These are phyloP conservation scores for Cactoblastis cactorum DNA, from an alignment of 2,888 invertebrate species.

Conservation along the genomic window DNA sequence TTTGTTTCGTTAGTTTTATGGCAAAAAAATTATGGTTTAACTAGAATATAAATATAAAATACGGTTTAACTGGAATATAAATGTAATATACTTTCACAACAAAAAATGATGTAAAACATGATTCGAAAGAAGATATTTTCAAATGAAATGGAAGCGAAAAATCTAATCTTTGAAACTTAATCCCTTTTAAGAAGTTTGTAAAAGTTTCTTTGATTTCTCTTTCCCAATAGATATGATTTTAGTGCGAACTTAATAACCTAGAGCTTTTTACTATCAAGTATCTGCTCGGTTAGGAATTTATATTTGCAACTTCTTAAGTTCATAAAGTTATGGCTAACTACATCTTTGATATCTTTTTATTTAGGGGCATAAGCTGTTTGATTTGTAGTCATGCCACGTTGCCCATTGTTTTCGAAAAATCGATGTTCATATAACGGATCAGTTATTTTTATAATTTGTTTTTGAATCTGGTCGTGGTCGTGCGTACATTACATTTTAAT, in stretches of 20 bases:
- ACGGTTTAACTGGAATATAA: no score
- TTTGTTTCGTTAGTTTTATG: no score
- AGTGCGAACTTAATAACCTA: constrained; percentile 9
- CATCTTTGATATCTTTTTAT: not conserved
- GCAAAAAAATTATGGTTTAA: no score
- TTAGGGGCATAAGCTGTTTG: not conserved
- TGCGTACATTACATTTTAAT: not conserved
- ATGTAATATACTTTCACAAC: not conserved
- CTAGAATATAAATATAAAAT: no score
- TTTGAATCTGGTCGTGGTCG: not conserved
- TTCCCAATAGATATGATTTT: constrained; percentile 7
- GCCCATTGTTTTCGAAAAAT: not conserved
- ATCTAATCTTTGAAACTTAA: constrained; percentile 7
- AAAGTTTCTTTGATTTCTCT: constrained; percentile 9
- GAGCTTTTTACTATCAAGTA: not conserved
- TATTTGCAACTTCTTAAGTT: not conserved
- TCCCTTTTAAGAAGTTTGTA: constrained; percentile 6
- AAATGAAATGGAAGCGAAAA: constrained; percentile 10
- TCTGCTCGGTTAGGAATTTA: not conserved
- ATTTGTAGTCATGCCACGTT: not conserved
- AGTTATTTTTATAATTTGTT: not conserved
- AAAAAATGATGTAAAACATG: constrained; percentile 5
- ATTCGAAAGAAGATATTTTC: constrained; percentile 1
- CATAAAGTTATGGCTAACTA: not conserved
- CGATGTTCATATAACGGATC: not conserved